Conservation (phyloP, 2,888 invertebrate species). For the Eupithecia subfuscata region DNA sequence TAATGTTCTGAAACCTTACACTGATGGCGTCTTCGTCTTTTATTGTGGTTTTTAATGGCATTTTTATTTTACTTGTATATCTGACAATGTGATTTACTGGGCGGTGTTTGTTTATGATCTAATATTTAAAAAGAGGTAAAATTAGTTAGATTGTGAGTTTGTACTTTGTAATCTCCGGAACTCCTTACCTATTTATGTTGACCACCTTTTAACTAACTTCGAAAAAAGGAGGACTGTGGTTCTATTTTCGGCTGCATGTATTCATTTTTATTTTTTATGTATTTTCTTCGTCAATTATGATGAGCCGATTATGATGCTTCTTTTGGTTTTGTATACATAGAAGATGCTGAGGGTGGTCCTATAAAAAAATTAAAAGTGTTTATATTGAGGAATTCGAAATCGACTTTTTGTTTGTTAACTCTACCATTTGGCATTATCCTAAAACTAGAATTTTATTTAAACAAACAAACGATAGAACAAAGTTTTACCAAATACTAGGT, state of each 20-base stretch:
- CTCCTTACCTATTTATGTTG: too few species aligned
- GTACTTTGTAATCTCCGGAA: not conserved
- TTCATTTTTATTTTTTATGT: too few species aligned
- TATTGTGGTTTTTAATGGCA: constrained; percentile 19
- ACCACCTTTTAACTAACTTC: too few species aligned
- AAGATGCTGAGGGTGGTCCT: too few species aligned
- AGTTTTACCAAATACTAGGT: not conserved
- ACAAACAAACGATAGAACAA: not conserved
- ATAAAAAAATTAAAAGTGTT: too few species aligned
- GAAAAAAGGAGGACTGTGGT: too few species aligned
- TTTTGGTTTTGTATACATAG: too few species aligned
- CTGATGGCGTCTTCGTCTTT: constrained; percentile 29
- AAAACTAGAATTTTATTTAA: not conserved
- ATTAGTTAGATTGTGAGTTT: not conserved
- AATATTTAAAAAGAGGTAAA: not conserved
- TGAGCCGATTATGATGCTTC: too few species aligned
- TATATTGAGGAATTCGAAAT: too few species aligned
- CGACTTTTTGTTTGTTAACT: not conserved
- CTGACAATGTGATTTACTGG: constrained; percentile 1
- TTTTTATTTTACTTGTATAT: constrained; percentile 7
- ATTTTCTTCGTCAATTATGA: too few species aligned
- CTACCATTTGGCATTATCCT: not conserved
- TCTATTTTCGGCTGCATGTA: too few species aligned
- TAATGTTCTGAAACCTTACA: constrained; percentile 53
- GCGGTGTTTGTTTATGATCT: constrained; percentile 3